Percentiles rank a stretch among this genome's conserved stretches.
These are phyloP conservation scores for Ooceraea biroi DNA, from an alignment of 1,140 invertebrate genomes.

Conservation along the genomic window DNA sequence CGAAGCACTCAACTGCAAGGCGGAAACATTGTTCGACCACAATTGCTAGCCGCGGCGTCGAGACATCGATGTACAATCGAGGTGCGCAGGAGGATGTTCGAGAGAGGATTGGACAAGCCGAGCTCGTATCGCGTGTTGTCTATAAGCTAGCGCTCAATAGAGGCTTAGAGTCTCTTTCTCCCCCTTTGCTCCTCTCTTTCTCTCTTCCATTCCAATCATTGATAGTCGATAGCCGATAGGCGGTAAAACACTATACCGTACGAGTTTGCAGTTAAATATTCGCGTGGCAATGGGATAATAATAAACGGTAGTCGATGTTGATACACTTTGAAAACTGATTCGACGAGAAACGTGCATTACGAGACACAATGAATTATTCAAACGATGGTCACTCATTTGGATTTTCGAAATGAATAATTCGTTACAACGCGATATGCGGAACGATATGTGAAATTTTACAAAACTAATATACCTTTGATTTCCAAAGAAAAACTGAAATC, in stretches of 20 bases:
- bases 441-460: not conserved
- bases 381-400: not conserved
- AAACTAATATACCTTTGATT: not conserved
- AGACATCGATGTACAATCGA: slow-evolving; percentile 75
- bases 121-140: slow-evolving; percentile 71
- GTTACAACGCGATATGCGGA: not conserved
- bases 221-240: slow-evolving; percentile 57
- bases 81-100: slow-evolving; percentile 72
- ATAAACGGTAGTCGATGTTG: slow-evolving; percentile 30
- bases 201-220: slow-evolving; percentile 35
- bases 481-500: not conserved
- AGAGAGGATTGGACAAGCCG: slow-evolving; percentile 64
- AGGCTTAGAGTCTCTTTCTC: slow-evolving; percentile 44
- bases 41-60: slow-evolving; percentile 64
- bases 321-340: slow-evolving; percentile 34
- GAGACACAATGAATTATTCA: slow-evolving; percentile 41
- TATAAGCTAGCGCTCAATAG: slow-evolving; percentile 61
- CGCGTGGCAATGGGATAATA: slow-evolving; percentile 36
- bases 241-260: slow-evolving; percentile 33
- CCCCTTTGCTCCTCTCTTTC: not conserved
- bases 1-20: slow-evolving; percentile 71
- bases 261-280: slow-evolving; percentile 41
- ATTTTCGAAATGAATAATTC: slow-evolving; percentile 46
- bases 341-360: not conserved
- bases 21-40: slow-evolving; percentile 72